A percentile compares a stretch with the other conserved stretches of the same genome.
Evolutionary conservation across 2,888 invertebrate genomes (phyloP).

Genomic region (Nudaria mundana): DNA sequence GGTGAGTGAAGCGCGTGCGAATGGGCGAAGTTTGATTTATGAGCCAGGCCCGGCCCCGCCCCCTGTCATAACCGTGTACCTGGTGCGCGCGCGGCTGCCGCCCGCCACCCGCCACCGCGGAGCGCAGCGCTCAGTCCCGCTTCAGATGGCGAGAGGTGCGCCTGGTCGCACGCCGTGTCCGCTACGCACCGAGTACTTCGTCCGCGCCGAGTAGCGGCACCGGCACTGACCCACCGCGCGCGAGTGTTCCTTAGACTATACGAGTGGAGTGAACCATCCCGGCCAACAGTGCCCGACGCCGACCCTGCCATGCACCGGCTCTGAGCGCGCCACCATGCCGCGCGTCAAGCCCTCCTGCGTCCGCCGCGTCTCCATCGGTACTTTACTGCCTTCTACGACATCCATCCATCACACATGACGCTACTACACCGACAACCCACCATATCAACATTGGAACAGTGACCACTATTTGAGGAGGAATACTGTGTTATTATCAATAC

Average conservation of each 20-base stretch:
- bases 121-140: constrained; percentile 77
- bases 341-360: constrained; percentile 79
- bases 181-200: constrained; percentile 52
- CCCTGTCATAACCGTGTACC: constrained; percentile 85
- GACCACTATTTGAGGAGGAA: constrained; percentile 41
- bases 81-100: constrained; percentile 82
- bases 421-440: constrained; percentile 24
- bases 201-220: constrained; percentile 53
- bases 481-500: constrained; percentile 40
- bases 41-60: constrained; percentile 84
- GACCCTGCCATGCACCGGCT: constrained; percentile 64
- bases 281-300: constrained; percentile 38
- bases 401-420: constrained; percentile 45
- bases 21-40: constrained; percentile 85
- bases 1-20: constrained; percentile 83
- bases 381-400: constrained; percentile 51
- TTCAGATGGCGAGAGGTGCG: constrained; percentile 79
- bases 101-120: constrained; percentile 66
- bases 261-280: constrained; percentile 42
- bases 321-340: constrained; percentile 69
- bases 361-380: constrained; percentile 81
- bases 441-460: constrained; percentile 44
- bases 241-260: constrained; percentile 44
- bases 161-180: constrained; percentile 59
- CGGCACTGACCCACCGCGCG: too few species aligned